phyloP scores from a whole-genome alignment of 2,113 vertebrate species.

The Ciconia boyciana region DNA sequence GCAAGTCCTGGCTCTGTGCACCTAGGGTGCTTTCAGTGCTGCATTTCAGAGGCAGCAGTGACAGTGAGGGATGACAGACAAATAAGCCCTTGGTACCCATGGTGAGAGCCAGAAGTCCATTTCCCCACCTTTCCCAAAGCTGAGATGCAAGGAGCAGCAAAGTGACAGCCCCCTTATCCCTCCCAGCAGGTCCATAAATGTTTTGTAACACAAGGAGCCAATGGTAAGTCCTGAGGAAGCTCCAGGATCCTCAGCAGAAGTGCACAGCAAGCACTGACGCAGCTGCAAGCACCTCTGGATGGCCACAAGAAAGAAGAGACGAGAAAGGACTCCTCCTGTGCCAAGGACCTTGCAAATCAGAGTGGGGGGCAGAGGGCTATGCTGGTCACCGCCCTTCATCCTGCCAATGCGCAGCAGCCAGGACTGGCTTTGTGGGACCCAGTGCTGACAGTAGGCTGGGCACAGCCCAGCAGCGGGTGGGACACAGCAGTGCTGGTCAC shows the following conservation, averaged over 20 bases:
- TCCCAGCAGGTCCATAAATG: neutral
- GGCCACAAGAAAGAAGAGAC: neutral
- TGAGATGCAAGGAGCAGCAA: neutral
- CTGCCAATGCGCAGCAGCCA: neutral
- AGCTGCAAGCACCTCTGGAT: neutral
- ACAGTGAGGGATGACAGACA: neutral
- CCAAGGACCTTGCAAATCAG: neutral
- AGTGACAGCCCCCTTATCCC: neutral
- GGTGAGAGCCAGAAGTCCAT: neutral
- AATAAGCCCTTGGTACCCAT: neutral
- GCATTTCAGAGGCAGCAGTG: neutral
- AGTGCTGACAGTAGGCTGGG: neutral
- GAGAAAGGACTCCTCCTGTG: neutral
- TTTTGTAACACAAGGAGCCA: neutral
- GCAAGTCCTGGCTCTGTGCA: neutral
- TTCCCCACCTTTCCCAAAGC: neutral
- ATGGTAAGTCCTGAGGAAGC: neutral
- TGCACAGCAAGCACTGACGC: neutral
- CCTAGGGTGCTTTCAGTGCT: neutral
- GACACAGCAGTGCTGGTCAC: neutral
- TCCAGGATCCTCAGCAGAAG: neutral
- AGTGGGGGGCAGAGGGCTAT: accelerated
- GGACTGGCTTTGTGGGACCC: neutral
- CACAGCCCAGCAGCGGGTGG: neutral
- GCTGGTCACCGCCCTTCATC: neutral